Evolutionary conservation across 2,797 vertebrate species (phyloP), one percentile per base, ranked within the genome.

Genomic region (Austrolebias charrua): DNA sequence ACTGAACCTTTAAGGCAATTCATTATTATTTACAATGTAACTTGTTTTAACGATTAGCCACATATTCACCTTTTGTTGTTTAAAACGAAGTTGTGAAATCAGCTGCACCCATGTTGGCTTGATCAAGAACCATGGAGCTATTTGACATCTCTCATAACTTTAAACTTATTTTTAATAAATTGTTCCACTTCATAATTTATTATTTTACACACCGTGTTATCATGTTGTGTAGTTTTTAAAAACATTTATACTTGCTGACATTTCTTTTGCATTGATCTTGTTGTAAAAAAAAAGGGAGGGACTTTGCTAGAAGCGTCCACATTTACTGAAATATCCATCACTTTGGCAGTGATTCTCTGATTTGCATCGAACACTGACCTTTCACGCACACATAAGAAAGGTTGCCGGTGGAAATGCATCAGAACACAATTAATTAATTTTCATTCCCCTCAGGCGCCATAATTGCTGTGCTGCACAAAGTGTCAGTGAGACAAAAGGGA

Each of bases 351-450:
- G 2, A 63, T 61, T 86, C 76, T 80, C 64, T 18, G n/a, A 60
- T 65, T 71, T 47, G 29, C 38, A 52, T 64, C 71, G 60, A 71
- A 79, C 68, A 58, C 61, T 80, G 82, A 87, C 84, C 84, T 85
- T 82, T 84, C n/a, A 46, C 61, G 71, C 70, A 78, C 69, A 55
- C 18, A 47, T 61, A 67, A 48, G 53, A 82, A 80, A 77, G 66
- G 66, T 69, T 76, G 78, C 81, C 63, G 57, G 55, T 69, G 79
- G 84, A 73, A 11, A 70, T 61, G 55, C 60, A 73, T 79, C 71
- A 76, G 73, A 86, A 64, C 69, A 57, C 71, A 70, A 76, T 84
- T 81, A 63, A 87, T 85, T 71, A 40, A 72, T 80, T 80, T 71
- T 55, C 56, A 78, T 65, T 79, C 60, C 59, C 63, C 55, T 65